A percentile compares a stretch with the other conserved stretches of the same genome.
phyloP scores from a whole-genome alignment of 2,888 invertebrate species.

The Sussaba pulchella region DNA sequence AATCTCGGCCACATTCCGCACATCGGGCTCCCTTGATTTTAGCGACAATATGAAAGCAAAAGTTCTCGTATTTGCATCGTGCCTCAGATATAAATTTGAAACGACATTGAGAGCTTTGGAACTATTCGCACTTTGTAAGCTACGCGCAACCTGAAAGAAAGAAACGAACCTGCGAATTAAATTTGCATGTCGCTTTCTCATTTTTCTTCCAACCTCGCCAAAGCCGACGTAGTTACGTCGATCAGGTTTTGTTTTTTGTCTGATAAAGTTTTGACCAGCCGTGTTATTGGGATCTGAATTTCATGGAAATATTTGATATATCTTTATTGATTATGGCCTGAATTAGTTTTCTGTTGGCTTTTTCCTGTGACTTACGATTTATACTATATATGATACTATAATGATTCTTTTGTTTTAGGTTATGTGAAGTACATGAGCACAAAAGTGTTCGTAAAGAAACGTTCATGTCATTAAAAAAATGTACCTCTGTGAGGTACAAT shows the following conservation, averaged over 20 bases:
- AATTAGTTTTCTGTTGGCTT: too few species aligned
- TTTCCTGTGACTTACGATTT: too few species aligned
- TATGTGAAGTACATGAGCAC: background rate
- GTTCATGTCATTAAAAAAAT: background rate
- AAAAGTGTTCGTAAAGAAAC: background rate
- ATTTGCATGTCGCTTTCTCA: slow-evolving; percentile 16
- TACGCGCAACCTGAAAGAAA: slow-evolving; percentile 74
- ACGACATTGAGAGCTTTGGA: slow-evolving; percentile 62
- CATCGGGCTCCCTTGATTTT: slow-evolving; percentile 70
- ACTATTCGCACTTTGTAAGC: slow-evolving; percentile 67
- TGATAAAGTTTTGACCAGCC: background rate
- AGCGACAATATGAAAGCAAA: slow-evolving; percentile 75
- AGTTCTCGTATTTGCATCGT: slow-evolving; percentile 60
- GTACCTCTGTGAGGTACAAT: background rate
- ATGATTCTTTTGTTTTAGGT: too few species aligned
- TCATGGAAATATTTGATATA: too few species aligned
- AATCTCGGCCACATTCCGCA: slow-evolving; percentile 66
- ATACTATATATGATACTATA: too few species aligned
- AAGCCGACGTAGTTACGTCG: too few species aligned
- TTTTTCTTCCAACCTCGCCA: background rate
- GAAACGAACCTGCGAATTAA: background rate
- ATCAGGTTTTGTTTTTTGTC: background rate
- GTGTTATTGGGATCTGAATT: too few species aligned
- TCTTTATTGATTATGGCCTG: too few species aligned
- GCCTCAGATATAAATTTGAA: slow-evolving; percentile 70